Evolutionary conservation across 1,140 invertebrate species (phyloP).

Genomic region (Aphelinus certus): DNA sequence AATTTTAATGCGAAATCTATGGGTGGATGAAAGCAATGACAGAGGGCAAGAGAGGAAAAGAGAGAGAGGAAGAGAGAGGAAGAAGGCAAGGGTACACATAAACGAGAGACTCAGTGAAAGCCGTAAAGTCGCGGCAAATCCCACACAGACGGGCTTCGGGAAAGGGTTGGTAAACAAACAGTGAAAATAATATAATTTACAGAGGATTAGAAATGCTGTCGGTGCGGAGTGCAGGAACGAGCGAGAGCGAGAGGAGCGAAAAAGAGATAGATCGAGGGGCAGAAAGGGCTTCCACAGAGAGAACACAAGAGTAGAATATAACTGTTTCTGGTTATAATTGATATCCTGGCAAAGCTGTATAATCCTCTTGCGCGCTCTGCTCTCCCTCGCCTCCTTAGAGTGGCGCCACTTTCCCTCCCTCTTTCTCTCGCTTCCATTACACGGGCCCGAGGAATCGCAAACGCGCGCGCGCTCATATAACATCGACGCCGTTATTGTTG

Average conservation of each 20-base stretch:
- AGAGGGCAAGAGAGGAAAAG: background rate
- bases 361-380: conserved; percentile 50
- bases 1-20: conserved; percentile 53
- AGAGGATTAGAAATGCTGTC: conserved; percentile 62
- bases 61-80: conserved; percentile 39
- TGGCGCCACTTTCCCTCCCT: background rate
- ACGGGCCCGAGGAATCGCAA: conserved; percentile 3
- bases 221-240: conserved; percentile 40
- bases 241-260: conserved; percentile 32
- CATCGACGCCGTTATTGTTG: conserved; percentile 1
- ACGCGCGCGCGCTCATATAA: too few relatives aligned
- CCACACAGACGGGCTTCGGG: conserved; percentile 55
- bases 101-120: conserved; percentile 52
- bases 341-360: conserved; percentile 67
- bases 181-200: conserved; percentile 67
- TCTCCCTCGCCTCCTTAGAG: conserved; percentile 20
- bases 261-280: background rate
- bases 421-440: background rate
- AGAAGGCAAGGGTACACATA: conserved; percentile 38
- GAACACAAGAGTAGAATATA: conserved; percentile 49
- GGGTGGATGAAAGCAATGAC: background rate
- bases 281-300: conserved; percentile 29
- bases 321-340: conserved; percentile 67
- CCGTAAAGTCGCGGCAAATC: conserved; percentile 64
- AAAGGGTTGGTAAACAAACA: conserved; percentile 64